Conservation (phyloP, 2,113 vertebrate genomes). For the Urocynchramus pylzowi region DNA sequence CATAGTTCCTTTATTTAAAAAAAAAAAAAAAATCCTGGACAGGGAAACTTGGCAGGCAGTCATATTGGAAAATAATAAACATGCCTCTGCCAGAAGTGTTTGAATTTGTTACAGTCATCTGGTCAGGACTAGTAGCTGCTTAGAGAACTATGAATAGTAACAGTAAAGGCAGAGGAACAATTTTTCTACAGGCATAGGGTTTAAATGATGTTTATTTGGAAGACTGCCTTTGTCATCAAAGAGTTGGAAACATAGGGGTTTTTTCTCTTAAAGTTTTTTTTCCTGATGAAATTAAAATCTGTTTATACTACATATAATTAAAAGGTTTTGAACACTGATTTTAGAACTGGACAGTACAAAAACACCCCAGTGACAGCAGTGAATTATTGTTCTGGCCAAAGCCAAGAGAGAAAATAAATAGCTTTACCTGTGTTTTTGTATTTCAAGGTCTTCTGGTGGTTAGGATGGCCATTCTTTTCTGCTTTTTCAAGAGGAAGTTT, state of each 20-base stretch:
- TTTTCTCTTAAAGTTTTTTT: background rate
- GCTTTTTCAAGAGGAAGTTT: background rate
- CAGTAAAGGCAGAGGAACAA: conserved; percentile 14
- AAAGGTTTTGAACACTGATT: background rate
- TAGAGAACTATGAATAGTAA: conserved; percentile 44
- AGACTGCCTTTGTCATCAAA: background rate
- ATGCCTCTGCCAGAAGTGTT: conserved; percentile 25
- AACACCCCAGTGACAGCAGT: background rate
- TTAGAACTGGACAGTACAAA: background rate
- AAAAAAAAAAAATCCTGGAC: background rate
- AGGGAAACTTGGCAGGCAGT: conserved; percentile 27
- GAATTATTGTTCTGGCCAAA: background rate
- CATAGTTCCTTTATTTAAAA: background rate
- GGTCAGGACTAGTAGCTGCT: conserved; percentile 50
- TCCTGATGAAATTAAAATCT: background rate
- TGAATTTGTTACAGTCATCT: conserved; percentile 53
- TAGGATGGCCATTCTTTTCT: background rate
- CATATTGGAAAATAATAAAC: conserved; percentile 59
- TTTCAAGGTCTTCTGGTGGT: background rate
- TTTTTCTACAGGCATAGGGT: background rate
- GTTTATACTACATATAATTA: background rate
- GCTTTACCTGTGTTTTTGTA: background rate
- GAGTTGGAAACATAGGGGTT: background rate
- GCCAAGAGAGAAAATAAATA: background rate
- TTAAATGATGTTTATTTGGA: conserved; percentile 26